Evolutionary conservation across 2,113 vertebrate genomes (phyloP).

Genomic region (Pipra filicauda): DNA sequence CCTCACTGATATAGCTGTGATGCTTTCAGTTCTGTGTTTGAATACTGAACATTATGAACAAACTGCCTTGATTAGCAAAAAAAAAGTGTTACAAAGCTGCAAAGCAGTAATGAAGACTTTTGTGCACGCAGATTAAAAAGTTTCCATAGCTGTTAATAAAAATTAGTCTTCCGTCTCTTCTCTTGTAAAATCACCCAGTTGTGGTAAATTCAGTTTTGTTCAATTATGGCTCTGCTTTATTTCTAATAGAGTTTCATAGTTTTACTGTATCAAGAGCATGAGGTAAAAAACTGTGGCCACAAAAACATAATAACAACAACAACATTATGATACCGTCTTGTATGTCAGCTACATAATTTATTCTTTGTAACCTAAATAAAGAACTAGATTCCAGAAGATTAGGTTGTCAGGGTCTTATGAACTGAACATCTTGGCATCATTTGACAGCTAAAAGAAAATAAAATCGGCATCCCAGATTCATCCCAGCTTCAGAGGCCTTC

Average conservation of each 20-base stretch:
- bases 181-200: not conserved
- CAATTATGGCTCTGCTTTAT: not conserved
- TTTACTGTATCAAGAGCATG: not conserved
- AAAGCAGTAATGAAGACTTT: not conserved
- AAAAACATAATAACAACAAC: not conserved
- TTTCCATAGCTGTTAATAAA: not conserved
- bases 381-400: not conserved
- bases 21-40: not conserved
- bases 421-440: not conserved
- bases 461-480: not conserved
- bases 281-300: not conserved
- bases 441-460: not conserved
- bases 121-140: not conserved
- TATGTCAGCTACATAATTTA: not conserved
- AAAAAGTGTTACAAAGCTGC: not conserved
- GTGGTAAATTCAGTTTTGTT: not conserved
- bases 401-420: not conserved
- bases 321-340: not conserved
- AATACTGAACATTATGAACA: not conserved
- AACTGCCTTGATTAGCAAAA: not conserved
- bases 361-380: not conserved
- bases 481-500: not conserved
- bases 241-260: not conserved
- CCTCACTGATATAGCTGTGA: not conserved
- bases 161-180: not conserved